Evolutionary conservation across 2,888 invertebrate species (phyloP).

Genomic region (Melanotus villosus): DNA sequence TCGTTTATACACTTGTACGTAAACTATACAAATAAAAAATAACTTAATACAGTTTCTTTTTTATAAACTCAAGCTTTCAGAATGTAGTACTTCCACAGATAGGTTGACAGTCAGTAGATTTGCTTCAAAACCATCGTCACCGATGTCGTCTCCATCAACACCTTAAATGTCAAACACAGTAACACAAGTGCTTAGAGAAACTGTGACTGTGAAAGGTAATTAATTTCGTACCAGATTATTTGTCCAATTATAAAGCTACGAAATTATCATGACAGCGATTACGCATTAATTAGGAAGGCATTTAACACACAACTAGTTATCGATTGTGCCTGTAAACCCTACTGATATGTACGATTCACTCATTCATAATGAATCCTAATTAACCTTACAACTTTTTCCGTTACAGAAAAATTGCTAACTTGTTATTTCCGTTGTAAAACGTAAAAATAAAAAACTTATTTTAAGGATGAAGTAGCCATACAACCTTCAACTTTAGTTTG

Average conservation of each 20-base stretch:
- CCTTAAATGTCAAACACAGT: background rate
- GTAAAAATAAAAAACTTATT: too few species aligned
- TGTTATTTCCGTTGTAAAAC: too few species aligned
- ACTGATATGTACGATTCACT: background rate
- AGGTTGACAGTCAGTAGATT: too few species aligned
- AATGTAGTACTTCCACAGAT: too few species aligned
- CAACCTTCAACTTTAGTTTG: too few species aligned
- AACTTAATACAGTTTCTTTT: too few species aligned
- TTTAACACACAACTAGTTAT: constrained; percentile 1
- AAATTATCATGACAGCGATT: constrained; percentile 9
- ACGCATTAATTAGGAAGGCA: constrained; percentile 7
- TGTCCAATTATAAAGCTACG: background rate
- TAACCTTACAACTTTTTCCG: background rate
- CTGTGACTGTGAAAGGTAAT: constrained; percentile 1
- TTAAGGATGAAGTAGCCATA: too few species aligned
- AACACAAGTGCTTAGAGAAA: background rate
- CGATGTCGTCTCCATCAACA: too few species aligned
- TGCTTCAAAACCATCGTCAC: background rate
- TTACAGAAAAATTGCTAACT: background rate
- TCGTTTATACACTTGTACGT: too few species aligned
- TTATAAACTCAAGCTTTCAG: too few species aligned
- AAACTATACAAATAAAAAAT: too few species aligned
- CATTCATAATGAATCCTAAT: background rate
- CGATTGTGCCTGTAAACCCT: constrained; percentile 1
- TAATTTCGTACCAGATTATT: constrained; percentile 2